Conservation (phyloP, 1,140 invertebrate genomes). For the Eulimnadia texana region DNA sequence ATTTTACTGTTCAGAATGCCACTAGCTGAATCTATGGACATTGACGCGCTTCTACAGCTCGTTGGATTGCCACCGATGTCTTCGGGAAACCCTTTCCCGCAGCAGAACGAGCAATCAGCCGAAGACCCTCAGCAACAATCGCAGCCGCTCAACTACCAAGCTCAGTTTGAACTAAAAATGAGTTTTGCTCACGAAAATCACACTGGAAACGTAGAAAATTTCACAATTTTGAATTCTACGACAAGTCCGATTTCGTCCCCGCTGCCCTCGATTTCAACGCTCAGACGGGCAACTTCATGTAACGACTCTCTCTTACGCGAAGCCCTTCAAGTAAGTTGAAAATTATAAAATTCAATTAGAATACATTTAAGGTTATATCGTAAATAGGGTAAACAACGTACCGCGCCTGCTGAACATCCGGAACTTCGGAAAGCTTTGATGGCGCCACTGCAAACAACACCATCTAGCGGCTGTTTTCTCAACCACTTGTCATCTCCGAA, state of each 20-base stretch:
- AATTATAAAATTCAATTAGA: not conserved
- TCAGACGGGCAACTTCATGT: not conserved
- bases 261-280: not conserved
- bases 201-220: not conserved
- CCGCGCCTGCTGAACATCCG: constrained; percentile 4
- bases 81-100: not conserved
- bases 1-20: not conserved
- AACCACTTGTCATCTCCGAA: not conserved
- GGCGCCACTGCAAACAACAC: not conserved
- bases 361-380: not conserved
- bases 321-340: constrained; percentile 50
- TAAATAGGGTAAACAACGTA: not conserved
- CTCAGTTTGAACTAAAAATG: not conserved
- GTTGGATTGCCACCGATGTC: constrained; percentile 1
- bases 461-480: not conserved
- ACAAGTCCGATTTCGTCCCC: not conserved
- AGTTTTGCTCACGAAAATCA: not conserved
- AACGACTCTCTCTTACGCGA: constrained; percentile 48
- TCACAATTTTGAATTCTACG: not conserved
- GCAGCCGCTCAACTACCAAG: not conserved
- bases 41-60: constrained; percentile 9
- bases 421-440: constrained; percentile 13
- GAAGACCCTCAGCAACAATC: not conserved
- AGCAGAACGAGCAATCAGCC: not conserved
- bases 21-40: constrained; percentile 9